A percentile compares a stretch with the other conserved stretches of the same genome.
These are phyloP conservation scores for Cathartes aura DNA, from an alignment of 2,113 vertebrate species.

Conservation along the genomic window DNA sequence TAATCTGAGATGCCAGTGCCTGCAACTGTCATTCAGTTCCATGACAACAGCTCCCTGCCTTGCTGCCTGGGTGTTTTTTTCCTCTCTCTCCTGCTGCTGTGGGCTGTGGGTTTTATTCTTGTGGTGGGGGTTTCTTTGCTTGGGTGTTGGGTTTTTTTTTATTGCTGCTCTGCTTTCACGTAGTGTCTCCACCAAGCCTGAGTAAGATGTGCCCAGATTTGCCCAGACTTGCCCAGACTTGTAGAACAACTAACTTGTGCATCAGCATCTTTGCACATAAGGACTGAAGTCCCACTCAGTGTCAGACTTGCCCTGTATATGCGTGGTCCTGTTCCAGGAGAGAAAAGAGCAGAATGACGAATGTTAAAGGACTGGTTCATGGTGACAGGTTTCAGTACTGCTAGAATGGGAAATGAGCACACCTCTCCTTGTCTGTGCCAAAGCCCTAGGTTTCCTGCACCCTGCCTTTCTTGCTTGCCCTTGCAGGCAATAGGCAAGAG, in stretches of 20 bases:
- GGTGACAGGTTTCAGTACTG: rapidly evolving
- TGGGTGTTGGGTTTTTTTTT: neutral
- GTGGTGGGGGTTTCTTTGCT: neutral
- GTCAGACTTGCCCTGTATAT: neutral
- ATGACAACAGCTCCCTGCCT: neutral
- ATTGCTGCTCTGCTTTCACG: neutral
- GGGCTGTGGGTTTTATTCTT: neutral
- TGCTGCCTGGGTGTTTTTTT: neutral
- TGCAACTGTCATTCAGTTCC: neutral
- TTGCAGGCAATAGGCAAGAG: neutral
- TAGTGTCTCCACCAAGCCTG: neutral
- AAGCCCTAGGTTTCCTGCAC: neutral
- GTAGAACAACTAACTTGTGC: neutral
- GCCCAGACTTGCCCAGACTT: neutral
- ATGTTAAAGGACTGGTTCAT: rapidly evolving
- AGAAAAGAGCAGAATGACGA: neutral
- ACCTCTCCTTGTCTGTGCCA: rapidly evolving
- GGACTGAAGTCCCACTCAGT: neutral
- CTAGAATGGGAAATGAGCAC: neutral
- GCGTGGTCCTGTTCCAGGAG: neutral
- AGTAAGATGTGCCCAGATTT: neutral
- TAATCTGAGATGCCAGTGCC: neutral
- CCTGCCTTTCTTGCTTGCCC: neutral
- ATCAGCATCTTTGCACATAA: rapidly evolving
- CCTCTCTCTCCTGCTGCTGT: neutral